Percentiles rank a stretch among this genome's conserved stretches.
phyloP scores from a whole-genome alignment of 2,113 vertebrate species.

The Rhynchopsitta pachyrhyncha region DNA sequence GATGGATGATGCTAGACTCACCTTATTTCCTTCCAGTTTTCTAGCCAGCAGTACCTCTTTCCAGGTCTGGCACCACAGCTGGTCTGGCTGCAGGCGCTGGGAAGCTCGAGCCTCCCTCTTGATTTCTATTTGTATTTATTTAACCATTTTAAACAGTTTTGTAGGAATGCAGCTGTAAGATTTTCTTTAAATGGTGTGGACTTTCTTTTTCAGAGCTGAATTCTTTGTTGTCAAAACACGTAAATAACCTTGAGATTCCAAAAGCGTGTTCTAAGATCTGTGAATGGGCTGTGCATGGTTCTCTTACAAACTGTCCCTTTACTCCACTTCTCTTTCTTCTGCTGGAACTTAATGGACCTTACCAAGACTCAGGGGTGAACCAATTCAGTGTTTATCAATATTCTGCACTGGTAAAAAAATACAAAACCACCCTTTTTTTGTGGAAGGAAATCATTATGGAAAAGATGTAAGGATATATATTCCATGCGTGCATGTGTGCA shows the following conservation, averaged over 20 bases:
- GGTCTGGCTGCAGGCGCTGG: neutral
- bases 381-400: neutral
- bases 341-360: neutral
- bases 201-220: neutral
- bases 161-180: neutral
- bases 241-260: neutral
- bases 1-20: neutral
- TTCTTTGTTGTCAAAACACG: neutral
- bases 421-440: neutral
- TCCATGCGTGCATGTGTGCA: neutral
- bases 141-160: neutral
- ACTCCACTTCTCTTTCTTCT: neutral
- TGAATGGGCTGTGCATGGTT: neutral
- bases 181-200: neutral
- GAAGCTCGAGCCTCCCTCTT: neutral
- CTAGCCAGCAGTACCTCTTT: neutral
- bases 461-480: neutral
- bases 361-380: neutral
- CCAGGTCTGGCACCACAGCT: fast-evolving
- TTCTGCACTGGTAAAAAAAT: neutral
- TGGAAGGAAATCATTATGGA: neutral
- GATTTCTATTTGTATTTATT: neutral
- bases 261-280: neutral
- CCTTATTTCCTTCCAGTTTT: neutral
- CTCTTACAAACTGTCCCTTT: neutral